These are phyloP conservation scores for Chamaea fasciata DNA, from an alignment of 2,113 vertebrate genomes.

Conservation along the genomic window DNA sequence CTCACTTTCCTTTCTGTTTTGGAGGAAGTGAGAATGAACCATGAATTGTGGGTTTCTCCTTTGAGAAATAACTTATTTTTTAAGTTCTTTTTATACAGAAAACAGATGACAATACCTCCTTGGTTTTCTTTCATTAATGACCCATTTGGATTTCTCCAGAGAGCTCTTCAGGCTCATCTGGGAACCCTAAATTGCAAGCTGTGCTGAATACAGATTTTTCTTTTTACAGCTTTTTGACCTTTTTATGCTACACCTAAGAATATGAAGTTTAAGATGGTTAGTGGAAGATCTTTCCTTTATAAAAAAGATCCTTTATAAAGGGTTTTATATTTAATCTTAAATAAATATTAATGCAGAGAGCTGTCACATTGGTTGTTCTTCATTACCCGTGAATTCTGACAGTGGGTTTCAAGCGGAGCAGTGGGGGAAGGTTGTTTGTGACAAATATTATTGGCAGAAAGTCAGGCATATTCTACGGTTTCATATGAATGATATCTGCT, in stretches of 20 bases:
- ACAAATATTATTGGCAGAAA: conserved; percentile 4
- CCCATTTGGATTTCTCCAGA: not conserved
- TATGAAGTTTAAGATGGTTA: not conserved
- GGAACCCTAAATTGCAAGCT: not conserved
- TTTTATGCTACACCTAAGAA: not conserved
- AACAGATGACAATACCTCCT: not conserved
- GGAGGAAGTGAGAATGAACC: not conserved
- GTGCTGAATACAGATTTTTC: not conserved
- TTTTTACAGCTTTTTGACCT: not conserved
- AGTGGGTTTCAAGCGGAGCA: not conserved
- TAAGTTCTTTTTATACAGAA: not conserved
- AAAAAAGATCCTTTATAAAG: not conserved
- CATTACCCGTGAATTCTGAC: not conserved
- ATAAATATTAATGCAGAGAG: not conserved
- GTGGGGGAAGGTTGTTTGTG: not conserved
- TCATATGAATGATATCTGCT: not conserved
- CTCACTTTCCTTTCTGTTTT: not conserved
- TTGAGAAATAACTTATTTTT: not conserved
- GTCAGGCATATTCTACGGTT: not conserved
- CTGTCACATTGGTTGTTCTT: not conserved
- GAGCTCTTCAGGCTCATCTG: not conserved
- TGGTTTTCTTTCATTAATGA: not conserved
- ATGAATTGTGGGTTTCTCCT: not conserved
- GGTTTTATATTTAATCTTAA: not conserved
- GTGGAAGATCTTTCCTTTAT: not conserved